Evolutionary conservation across 2,113 vertebrate genomes (phyloP), one percentile per base, ranked within the genome.

Genomic region (Martes martes): DNA sequence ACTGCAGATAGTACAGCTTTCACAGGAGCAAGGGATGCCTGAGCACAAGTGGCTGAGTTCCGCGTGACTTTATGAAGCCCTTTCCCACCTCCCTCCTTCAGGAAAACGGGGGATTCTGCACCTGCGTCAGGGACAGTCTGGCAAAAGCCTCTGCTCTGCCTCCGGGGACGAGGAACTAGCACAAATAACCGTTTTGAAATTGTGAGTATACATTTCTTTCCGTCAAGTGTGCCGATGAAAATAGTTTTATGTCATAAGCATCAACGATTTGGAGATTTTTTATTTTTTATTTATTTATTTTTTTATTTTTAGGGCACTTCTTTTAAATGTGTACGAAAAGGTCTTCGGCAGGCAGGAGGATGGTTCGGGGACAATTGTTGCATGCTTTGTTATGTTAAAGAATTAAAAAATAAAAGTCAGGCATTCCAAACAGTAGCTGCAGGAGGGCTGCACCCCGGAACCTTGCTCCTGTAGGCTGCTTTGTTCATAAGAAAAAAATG

Each of bases 1-100:
- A 99, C 99, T 98, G 98, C 99, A 98, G 99, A 98, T 98, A 98
- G 99, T 99, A 97, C 97, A 99, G 98, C 98, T 93, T 98, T 98
- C 98, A 97, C 98, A 97, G 98, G 98, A 98, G 98, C 98, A 94
- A 96, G 98, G 99, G 99, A 99, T 99, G 99, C 98, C 98, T 89
- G 98, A 85, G 98, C 98, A 92, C 94, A 97, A 98, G 98, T 97
- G 98, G 87, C 98, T 94, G 98, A 98, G 98, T 98, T 98, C 96
- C 95, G 90, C 93, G 97, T 63, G 97, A 98, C 98, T 98, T 97
- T 94, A 67, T 26, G 96, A 98, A 98, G 97, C 97, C 76, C 90
- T 96, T 98, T 97, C 96, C 65, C 81, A 15, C 33, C 87, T 96
- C 97, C 95, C 96, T 95, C 39, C 94, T 15, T 91, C 98, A 31